phyloP scores from a whole-genome alignment of 2,888 invertebrate species.

The Nomada fucata region DNA sequence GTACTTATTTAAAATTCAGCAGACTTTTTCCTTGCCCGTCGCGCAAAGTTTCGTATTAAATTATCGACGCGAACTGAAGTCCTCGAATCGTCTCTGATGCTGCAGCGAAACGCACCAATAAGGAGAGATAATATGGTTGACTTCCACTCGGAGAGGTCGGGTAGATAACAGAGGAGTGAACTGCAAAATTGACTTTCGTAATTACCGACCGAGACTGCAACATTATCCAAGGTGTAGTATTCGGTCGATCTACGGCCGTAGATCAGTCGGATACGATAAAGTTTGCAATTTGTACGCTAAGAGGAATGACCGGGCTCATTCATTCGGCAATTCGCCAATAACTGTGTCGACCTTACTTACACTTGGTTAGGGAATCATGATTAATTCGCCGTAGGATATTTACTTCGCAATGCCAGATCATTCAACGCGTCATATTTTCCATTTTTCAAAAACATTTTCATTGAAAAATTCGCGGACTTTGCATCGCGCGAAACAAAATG shows the following conservation, averaged over 20 bases:
- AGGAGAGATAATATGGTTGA: slow-evolving; percentile 58
- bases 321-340: slow-evolving; percentile 15
- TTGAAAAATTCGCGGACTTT: background rate
- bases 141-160: slow-evolving; percentile 53
- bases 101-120: slow-evolving; percentile 41
- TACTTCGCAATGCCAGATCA: background rate
- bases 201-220: slow-evolving; percentile 54
- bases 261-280: slow-evolving; percentile 41
- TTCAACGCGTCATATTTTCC: background rate
- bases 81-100: slow-evolving; percentile 1
- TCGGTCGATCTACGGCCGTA: slow-evolving; percentile 35
- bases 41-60: background rate
- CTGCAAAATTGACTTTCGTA: slow-evolving; percentile 61
- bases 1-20: too few species aligned
- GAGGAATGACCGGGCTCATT: slow-evolving; percentile 30
- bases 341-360: background rate
- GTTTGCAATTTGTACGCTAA: slow-evolving; percentile 36
- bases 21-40: background rate
- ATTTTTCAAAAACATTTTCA: background rate
- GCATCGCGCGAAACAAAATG: background rate
- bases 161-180: slow-evolving; percentile 61
- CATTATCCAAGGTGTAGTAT: slow-evolving; percentile 18
- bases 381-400: background rate
- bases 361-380: background rate
- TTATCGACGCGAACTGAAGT: slow-evolving; percentile 34